Base-by-base conservation (phyloP, 2,888 invertebrate genomes). In the Trissolcus japonicus region DNA sequence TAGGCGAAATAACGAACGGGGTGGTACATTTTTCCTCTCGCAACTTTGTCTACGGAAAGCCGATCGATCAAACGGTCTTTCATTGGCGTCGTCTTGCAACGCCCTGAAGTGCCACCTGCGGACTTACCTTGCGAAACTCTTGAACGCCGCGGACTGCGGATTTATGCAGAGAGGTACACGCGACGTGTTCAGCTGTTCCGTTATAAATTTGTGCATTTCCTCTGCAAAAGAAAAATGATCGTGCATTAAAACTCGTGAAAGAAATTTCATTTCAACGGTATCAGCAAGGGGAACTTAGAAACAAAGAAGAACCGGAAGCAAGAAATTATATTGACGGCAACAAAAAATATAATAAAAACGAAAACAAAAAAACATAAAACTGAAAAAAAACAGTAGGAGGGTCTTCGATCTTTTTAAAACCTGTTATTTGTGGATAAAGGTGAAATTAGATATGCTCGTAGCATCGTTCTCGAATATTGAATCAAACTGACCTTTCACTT, bases 101-200 rank as follows among this genome's bases (percentile, higher is more conserved):
- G 65, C 62, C 57, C 69, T 60, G 59, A 71, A 78, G 61, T 78
- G 68, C 67, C 74, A 76, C 63, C 60, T 69, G 69, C 71, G 68
- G 83, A 90, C 94, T 96, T 95, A 99, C 98, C 98, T 99, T 93
- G 98, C 97, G 94, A 99, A 99, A 93, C 97, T 98, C 93, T 98
- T 98, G 93, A 98, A 99, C 90, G 99, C 98, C 90, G 98, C 98
- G 89, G 98, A 98, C 91, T 98, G 98, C 86, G 99, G 99, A 92
- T 99, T 99, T 92, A 99, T 99, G 93, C 99, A 99, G 85, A 99
- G 93, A 83, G 99, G 99, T 85, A 99, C 98, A 83, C 98, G 94
- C 88, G 96, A 96, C 87, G 96, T 95, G 90, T 96, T 96, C 89
- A 97, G 92, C 90, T 98, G 97, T 90, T 98, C 98, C 87, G 96